Conservation (phyloP, 2,113 vertebrate genomes). For the Ranitomeya imitator region DNA sequence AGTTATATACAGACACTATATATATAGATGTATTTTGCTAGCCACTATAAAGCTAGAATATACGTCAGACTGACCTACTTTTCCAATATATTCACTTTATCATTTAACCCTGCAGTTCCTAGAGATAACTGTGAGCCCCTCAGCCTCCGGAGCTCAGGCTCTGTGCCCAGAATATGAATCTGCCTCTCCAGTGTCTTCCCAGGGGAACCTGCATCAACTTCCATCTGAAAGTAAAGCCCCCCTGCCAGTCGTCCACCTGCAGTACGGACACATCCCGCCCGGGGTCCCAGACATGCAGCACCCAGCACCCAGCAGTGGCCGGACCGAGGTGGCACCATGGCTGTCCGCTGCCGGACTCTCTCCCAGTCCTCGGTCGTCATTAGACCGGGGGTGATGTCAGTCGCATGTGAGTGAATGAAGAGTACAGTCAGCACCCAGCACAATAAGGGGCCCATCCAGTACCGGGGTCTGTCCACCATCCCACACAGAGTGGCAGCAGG, state of each 20-base stretch:
- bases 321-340: neutral
- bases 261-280: neutral
- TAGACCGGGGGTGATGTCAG: slow-evolving; percentile 8
- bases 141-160: slow-evolving; percentile 38
- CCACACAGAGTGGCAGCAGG: neutral
- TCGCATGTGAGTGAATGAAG: neutral
- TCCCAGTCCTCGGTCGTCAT: no score
- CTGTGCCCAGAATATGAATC: slow-evolving; percentile 51
- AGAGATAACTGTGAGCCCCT: slow-evolving; percentile 39
- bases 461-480: neutral
- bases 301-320: neutral
- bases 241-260: slow-evolving; percentile 24
- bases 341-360: neutral
- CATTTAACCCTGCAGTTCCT: slow-evolving; percentile 31
- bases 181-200: slow-evolving; percentile 28
- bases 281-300: neutral
- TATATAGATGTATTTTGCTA: no score
- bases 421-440: neutral
- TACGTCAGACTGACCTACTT: slow-evolving; percentile 32
- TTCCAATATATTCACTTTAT: neutral
- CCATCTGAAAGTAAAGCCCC: slow-evolving; percentile 36
- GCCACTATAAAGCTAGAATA: neutral
- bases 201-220: slow-evolving; percentile 41
- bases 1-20: no score
- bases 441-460: neutral